phyloP scores from a whole-genome alignment of 2,797 vertebrate species.

The Muscicapa comitata region DNA sequence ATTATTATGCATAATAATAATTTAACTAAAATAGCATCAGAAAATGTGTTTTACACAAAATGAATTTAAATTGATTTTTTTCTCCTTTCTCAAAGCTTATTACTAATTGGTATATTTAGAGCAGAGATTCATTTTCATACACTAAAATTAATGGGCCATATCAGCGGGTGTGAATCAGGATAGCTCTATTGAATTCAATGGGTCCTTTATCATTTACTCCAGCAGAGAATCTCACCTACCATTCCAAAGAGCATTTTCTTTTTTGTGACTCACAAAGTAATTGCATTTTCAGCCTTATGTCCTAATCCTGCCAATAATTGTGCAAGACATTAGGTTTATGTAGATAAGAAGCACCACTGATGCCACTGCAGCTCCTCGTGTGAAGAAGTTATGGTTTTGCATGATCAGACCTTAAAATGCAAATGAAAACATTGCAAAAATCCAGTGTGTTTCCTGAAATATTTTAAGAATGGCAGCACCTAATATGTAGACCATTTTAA shows the following conservation, averaged over 20 bases:
- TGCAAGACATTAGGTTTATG: slow-evolving; percentile 48
- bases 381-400: neutral
- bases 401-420: slow-evolving; percentile 15
- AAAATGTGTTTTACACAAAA: slow-evolving; percentile 54
- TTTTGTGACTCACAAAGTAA: slow-evolving; percentile 20
- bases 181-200: neutral
- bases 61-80: slow-evolving; percentile 67
- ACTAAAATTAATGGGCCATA: slow-evolving; percentile 68
- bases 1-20: slow-evolving; percentile 59
- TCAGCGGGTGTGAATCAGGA: slow-evolving; percentile 32
- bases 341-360: neutral
- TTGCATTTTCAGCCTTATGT: slow-evolving; percentile 37
- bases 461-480: neutral
- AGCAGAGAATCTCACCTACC: slow-evolving; percentile 35
- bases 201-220: slow-evolving; percentile 35
- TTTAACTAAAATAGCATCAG: slow-evolving; percentile 61
- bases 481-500: neutral
- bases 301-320: slow-evolving; percentile 39
- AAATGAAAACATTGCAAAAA: neutral
- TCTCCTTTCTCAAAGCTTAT: slow-evolving; percentile 47
- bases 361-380: neutral
- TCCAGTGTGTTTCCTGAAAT: neutral
- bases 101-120: slow-evolving; percentile 69
- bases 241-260: slow-evolving; percentile 8
- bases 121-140: slow-evolving; percentile 61